phyloP scores from a whole-genome alignment of 2,888 invertebrate species.

The Mythimna lalbum region DNA sequence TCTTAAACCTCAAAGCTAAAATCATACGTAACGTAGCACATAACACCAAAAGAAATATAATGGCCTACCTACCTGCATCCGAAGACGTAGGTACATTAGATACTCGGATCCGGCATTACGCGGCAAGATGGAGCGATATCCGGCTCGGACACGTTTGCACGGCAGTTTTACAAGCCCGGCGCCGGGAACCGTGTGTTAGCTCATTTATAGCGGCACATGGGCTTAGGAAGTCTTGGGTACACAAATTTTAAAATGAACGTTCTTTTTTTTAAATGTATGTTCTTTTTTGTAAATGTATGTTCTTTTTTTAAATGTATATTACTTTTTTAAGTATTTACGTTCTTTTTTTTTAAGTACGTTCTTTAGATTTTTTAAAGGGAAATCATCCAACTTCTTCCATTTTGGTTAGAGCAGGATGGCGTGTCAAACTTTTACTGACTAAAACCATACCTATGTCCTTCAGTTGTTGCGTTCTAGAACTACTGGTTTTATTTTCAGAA shows the following conservation, averaged over 20 bases:
- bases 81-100: slow-evolving; percentile 7
- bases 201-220: slow-evolving; percentile 13
- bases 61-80: slow-evolving; percentile 3
- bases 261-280: neutral
- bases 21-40: neutral
- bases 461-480: no score
- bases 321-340: no score
- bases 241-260: slow-evolving; percentile 1
- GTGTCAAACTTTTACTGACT: no score
- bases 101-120: slow-evolving; percentile 24
- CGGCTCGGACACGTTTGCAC: slow-evolving; percentile 29
- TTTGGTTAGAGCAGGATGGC: no score
- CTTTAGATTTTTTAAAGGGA: no score
- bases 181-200: slow-evolving; percentile 13
- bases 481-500: no score
- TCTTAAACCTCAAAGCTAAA: neutral
- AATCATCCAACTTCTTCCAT: no score
- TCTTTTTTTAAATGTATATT: no score
- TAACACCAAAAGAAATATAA: slow-evolving; percentile 7
- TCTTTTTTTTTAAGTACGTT: no score
- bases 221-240: neutral
- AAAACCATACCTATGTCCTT: no score
- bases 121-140: slow-evolving; percentile 37
- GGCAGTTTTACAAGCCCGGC: slow-evolving; percentile 33
- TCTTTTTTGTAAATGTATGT: no score